Percentiles rank a stretch among this genome's conserved stretches.
Evolutionary conservation across 2,113 vertebrate species (phyloP).

Genomic region (Cathartes aura): DNA sequence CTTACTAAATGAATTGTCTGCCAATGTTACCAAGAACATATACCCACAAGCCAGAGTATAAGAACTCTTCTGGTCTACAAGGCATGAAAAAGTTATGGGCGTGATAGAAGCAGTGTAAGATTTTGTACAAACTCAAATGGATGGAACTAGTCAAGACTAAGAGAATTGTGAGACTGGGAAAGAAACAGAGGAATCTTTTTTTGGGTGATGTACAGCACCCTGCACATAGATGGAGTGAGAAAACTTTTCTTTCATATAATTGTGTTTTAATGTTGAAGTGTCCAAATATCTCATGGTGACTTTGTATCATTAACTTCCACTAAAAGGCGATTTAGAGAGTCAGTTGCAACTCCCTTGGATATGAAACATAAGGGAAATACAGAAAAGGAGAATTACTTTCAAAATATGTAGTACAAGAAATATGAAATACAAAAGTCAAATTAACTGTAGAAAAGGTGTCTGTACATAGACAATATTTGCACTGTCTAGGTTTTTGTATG

Average conservation of each 20-base stretch:
- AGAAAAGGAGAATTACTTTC: not conserved
- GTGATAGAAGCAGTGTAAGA: not conserved
- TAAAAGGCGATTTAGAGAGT: constrained; percentile 4
- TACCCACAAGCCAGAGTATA: not conserved
- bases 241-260: not conserved
- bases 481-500: not conserved
- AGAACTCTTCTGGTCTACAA: not conserved
- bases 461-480: not conserved
- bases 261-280: not conserved
- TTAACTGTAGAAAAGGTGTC: not conserved
- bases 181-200: not conserved
- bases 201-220: too few relatives aligned
- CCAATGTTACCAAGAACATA: not conserved
- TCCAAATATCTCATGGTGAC: not conserved
- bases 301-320: not conserved
- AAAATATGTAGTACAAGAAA: not conserved
- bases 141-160: not conserved
- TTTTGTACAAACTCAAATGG: not conserved
- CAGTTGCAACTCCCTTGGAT: not conserved
- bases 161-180: not conserved
- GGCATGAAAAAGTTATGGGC: not conserved
- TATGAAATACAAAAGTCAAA: not conserved
- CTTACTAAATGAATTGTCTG: not conserved
- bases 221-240: not conserved
- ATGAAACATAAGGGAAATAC: not conserved